Percentiles rank a stretch among this genome's conserved stretches.
Evolutionary conservation across 2,113 vertebrate species (phyloP).

Genomic region (Tragelaphus scriptus): DNA sequence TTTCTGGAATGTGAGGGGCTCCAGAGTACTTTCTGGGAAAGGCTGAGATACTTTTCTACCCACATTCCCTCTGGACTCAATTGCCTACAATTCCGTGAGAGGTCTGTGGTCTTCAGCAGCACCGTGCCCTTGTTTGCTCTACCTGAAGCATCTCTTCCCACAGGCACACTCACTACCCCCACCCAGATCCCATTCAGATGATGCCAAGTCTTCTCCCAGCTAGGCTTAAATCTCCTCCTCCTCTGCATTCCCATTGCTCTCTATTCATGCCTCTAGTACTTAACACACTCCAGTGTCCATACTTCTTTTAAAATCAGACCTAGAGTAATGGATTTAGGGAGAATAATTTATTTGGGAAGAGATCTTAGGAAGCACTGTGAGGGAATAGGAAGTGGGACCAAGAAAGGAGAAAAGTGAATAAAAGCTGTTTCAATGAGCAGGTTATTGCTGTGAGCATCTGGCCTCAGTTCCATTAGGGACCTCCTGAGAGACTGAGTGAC

Average conservation of each 20-base stretch:
- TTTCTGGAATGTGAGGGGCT: background rate
- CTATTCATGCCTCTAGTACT: background rate
- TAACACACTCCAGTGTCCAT: background rate
- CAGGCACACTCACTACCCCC: background rate
- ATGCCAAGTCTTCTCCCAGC: background rate
- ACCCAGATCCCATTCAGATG: background rate
- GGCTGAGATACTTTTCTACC: background rate
- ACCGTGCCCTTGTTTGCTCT: background rate
- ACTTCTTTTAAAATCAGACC: background rate
- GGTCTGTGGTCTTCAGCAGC: background rate
- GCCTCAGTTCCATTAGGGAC: rapidly evolving
- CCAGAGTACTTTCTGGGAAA: background rate
- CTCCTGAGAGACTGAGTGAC: background rate
- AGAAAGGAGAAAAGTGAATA: background rate
- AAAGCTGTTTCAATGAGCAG: background rate
- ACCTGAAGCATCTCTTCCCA: background rate
- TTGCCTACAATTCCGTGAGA: background rate
- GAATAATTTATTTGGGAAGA: background rate
- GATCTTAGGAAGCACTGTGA: background rate
- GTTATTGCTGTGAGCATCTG: background rate
- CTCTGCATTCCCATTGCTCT: background rate
- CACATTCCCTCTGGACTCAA: background rate
- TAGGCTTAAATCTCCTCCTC: background rate
- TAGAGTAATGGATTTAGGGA: background rate
- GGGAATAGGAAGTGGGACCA: background rate